phyloP scores from a whole-genome alignment of 1,140 invertebrate genomes.

The Battus philenor region DNA sequence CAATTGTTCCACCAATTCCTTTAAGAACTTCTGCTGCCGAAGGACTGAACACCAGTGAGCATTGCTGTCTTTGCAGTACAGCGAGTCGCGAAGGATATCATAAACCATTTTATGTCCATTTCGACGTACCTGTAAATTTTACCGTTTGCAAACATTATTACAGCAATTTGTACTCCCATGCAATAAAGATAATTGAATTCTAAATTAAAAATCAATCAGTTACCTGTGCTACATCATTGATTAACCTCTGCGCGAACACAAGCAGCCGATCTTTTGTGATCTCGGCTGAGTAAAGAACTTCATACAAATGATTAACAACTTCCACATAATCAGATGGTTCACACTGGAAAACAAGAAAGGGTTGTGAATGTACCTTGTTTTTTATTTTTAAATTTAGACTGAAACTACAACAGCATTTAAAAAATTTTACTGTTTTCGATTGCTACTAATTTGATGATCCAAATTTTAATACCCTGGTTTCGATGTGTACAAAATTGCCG shows the following conservation, averaged over 20 bases:
- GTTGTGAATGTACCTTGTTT: no score
- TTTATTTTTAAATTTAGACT: no score
- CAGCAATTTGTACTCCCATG: no score
- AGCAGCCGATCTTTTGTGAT: constrained; percentile 85
- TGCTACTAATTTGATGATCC: no score
- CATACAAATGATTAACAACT: constrained; percentile 86
- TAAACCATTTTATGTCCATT: constrained; percentile 61
- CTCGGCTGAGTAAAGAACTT: constrained; percentile 83
- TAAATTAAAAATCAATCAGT: no score
- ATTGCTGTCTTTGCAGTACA: constrained; percentile 82
- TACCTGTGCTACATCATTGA: constrained; percentile 83
- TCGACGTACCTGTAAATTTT: constrained; percentile 43
- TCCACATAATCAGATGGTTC: constrained; percentile 85
- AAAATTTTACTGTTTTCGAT: no score
- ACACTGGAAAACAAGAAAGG: constrained; percentile 74
- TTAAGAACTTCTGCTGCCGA: constrained; percentile 87
- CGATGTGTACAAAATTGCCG: constrained; percentile 47
- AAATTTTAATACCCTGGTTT: constrained; percentile 44
- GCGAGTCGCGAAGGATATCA: constrained; percentile 48
- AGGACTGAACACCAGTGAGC: constrained; percentile 81
- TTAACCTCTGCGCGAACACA: constrained; percentile 85
- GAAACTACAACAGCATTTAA: no score
- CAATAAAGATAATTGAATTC: no score
- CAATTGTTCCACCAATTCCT: constrained; percentile 78
- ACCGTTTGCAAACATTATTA: no score